Evolutionary conservation across 2,113 vertebrate genomes (phyloP).

Genomic region (Columbina picui): DNA sequence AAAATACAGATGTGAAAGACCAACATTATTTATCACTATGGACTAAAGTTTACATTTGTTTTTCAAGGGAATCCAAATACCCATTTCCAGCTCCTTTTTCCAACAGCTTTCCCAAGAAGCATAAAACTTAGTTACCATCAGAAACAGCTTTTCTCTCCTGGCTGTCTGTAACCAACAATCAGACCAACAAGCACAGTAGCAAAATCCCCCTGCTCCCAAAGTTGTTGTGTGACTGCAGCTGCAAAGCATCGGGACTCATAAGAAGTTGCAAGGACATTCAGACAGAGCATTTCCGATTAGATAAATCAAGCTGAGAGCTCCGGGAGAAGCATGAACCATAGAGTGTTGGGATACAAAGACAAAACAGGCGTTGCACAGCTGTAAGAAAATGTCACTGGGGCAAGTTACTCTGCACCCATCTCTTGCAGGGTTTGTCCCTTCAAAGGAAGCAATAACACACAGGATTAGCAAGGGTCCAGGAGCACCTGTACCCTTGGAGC

Average conservation of each 20-base stretch:
- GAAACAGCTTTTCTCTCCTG: not conserved
- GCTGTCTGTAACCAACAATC: not conserved
- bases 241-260: not conserved
- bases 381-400: not conserved
- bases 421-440: not conserved
- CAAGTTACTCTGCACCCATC: not conserved
- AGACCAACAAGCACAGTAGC: not conserved
- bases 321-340: fast-evolving
- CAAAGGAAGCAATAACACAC: not conserved
- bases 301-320: not conserved
- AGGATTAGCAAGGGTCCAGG: not conserved
- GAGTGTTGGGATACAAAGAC: not conserved
- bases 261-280: not conserved
- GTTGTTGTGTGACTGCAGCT: fast-evolving
- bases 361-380: not conserved
- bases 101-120: not conserved
- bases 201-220: not conserved
- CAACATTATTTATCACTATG: not conserved
- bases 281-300: not conserved
- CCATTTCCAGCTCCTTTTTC: not conserved
- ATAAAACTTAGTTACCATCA: not conserved
- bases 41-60: not conserved
- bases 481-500: not conserved
- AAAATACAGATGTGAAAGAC: not conserved
- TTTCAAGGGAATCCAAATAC: not conserved